Base-by-base conservation (phyloP, 2,888 invertebrate genomes). In the Pammene fasciana region DNA sequence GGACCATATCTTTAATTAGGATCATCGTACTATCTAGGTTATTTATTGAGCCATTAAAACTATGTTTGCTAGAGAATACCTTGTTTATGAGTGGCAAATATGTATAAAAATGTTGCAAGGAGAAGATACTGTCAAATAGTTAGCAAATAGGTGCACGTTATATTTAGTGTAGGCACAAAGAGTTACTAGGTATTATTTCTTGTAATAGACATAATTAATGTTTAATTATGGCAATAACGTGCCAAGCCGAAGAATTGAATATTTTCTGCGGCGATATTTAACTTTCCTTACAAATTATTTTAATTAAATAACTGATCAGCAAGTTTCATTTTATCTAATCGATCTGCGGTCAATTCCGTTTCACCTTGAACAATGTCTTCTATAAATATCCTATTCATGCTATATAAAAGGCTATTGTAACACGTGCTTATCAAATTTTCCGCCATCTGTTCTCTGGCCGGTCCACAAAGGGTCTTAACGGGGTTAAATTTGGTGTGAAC, bases 401-500 rank as follows among this genome's bases (percentile, higher is more conserved):
- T 11, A 16, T 43, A 38, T 57, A 16, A 66, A 36, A 50, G 41
- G 41, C 26, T 34, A 67, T 54, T 41, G 26, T 67, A 48, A 62
- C 59, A 18, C 43, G 57, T 59, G 41, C 65, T 65, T 54, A 59
- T 59, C 46, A 48, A 60, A 64, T 68, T 55, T 64, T 50, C 62
- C 57, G n/a, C 57, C 62, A 34, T 56, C 68, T 64, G 60, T 70
- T 65, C 70, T 60, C 48, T n/a, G 16, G 14, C 4, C 34, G 10
- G 34, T 43, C 5, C 56, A 62, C 62, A 65, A 65, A 65, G 60
- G 59, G 45, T 73, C 68, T 75, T 70, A 72, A 75, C 73, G 67
- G 71, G 66, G 73, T 70, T 54, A 71, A 73, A 74, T 75, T 77
- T 74, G 74, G 73, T 75, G 74, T 78, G 75, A 79, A 78, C 74